Evolutionary conservation across 2,113 vertebrate genomes (phyloP).

Genomic region (Heptranchias perlo): DNA sequence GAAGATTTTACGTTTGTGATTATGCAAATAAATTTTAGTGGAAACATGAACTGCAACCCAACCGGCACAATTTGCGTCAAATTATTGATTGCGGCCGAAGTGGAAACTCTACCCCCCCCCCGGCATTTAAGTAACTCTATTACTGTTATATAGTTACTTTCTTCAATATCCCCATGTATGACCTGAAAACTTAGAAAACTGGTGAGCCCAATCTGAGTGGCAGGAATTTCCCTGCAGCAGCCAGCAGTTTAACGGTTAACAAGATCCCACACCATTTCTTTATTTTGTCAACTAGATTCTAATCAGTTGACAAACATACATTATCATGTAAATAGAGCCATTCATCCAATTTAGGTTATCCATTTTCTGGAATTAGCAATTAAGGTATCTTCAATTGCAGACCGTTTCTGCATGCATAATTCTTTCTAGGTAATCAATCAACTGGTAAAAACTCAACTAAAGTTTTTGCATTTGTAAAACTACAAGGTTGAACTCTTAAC

Average conservation of each 20-base stretch:
- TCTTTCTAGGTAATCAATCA: neutral
- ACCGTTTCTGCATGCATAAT: neutral
- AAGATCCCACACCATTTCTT: neutral
- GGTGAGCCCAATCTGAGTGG: neutral
- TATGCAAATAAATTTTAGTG: no score
- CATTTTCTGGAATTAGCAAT: constrained; percentile 27
- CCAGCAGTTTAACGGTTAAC: neutral
- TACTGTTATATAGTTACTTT: neutral
- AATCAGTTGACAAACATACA: constrained; percentile 8
- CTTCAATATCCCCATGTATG: neutral
- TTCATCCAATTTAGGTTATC: neutral
- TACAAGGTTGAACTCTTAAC: neutral
- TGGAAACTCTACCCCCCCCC: no score
- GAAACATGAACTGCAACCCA: no score
- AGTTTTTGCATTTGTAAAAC: neutral
- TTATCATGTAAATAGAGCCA: constrained; percentile 20
- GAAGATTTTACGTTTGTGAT: no score
- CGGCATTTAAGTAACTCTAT: no score
- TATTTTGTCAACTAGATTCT: neutral
- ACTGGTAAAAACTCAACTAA: neutral
- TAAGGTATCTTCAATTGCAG: neutral
- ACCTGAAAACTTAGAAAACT: neutral
- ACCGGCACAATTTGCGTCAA: no score
- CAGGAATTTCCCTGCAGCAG: constrained; percentile 16
- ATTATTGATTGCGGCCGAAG: no score